Evolutionary conservation across 2,113 vertebrate species (phyloP), one percentile per base, ranked within the genome.

Genomic region (Tetraodon nigroviridis): DNA sequence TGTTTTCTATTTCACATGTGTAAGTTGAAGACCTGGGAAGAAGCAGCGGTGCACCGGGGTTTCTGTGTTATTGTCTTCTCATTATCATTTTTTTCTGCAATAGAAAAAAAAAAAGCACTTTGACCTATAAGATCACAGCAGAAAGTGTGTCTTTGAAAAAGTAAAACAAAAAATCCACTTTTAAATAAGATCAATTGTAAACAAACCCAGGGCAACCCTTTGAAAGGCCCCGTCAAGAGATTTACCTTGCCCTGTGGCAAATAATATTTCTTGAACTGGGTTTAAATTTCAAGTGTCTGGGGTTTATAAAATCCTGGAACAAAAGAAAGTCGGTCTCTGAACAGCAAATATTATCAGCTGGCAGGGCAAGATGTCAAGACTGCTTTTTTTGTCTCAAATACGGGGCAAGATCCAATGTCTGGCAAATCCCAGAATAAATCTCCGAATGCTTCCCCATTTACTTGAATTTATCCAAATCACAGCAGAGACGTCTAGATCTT

Each of bases 171-270:
- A 85, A 90, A 87, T 86, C 85, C 78, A 85, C 88, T 91, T 90
- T 90, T 90, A 89, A 91, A 91, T 92, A 91, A 90, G 89, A 91
- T 90, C 89, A 91, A 90, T 91, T 89, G 88, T 90, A 91, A 91
- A 92, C 89, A 91, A 91, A 92, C 88, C 84, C 82, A 88, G 88
- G 88, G 89, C 89, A 89, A 89, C 79, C 86, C 90, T 91, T 91
- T 92, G 90, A 91, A 90, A 88, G 84, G 78, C 84, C 80, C 81
- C 83, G 87, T 88, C 90, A 89, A 89, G 89, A 91, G 90, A 91
- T 89, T 92, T 91, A 90, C 89, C 88, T 89, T 83, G 88, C 88
- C 90, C 89, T 89, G 88, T 92, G 90, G 91, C 89, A 89, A 90
- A 90, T 89, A 85, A 90, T 90, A 90, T 90, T 89, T 89, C 86